Conservation (phyloP, 92 coral and sea anemone species). For the Phenganax marumi region DNA sequence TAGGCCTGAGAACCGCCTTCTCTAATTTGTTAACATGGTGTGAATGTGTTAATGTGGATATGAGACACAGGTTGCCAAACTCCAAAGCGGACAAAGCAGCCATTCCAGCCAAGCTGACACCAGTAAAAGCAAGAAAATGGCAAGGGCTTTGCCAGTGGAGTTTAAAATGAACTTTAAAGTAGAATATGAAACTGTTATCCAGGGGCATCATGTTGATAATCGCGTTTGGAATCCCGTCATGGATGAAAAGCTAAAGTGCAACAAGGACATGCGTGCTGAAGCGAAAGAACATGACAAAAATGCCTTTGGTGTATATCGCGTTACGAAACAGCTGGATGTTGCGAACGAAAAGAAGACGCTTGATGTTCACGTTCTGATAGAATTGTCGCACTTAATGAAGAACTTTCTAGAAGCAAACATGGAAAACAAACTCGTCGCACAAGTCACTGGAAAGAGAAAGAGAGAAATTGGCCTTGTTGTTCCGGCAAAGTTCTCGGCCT, state of each 20-base stretch:
- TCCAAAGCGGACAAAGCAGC: not conserved
- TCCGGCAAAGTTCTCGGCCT: too few species aligned
- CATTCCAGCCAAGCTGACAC: not conserved
- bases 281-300: slow-evolving; percentile 44
- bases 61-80: too few species aligned
- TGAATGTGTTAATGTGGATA: slow-evolving; percentile 29
- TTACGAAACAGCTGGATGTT: slow-evolving; percentile 44
- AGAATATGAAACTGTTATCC: slow-evolving; percentile 53
- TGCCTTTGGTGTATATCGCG: slow-evolving; percentile 38
- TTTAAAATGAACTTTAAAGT: slow-evolving; percentile 60
- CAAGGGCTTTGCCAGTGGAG: slow-evolving; percentile 56
- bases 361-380: slow-evolving; percentile 36
- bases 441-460: too few species aligned
- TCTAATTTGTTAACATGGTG: slow-evolving; percentile 9
- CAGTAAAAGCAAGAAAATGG: slow-evolving; percentile 44
- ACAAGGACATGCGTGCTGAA: slow-evolving; percentile 39
- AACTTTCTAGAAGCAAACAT: slow-evolving; percentile 26
- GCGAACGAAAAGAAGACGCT: slow-evolving; percentile 36
- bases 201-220: slow-evolving; percentile 57
- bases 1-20: too few species aligned
- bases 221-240: slow-evolving; percentile 54
- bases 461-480: too few species aligned
- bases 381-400: slow-evolving; percentile 35
- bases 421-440: slow-evolving; percentile 26
- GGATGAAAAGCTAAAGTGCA: slow-evolving; percentile 59